Conservation (phyloP, 2,888 invertebrate species). For the Monoplex corrugatus region DNA sequence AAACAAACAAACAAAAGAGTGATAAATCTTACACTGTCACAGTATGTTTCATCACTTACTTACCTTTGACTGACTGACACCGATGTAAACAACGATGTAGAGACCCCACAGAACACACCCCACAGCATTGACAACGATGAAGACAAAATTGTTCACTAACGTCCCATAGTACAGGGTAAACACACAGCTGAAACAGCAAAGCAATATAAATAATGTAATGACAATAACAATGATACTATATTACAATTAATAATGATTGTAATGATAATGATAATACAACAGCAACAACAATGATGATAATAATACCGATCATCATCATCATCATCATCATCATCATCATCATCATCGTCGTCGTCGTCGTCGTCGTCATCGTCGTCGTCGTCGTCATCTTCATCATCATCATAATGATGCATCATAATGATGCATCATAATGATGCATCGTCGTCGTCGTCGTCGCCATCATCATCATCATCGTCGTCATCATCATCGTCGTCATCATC, state of each 20-base stretch:
- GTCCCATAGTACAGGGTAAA: slow-evolving; percentile 49
- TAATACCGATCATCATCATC: background rate
- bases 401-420: background rate
- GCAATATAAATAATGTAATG: background rate
- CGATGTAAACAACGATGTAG: slow-evolving; percentile 46
- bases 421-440: no score
- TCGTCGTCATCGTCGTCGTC: background rate
- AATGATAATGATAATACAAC: background rate
- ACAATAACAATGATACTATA: background rate
- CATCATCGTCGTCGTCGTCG: no score
- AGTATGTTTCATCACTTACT: background rate
- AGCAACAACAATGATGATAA: background rate
- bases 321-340: background rate
- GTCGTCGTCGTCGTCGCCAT: no score
- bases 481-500: background rate
- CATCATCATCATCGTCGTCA: background rate
- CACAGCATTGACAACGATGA: slow-evolving; percentile 50
- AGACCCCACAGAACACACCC: slow-evolving; percentile 43
- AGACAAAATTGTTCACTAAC: slow-evolving; percentile 32
- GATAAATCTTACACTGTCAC: background rate
- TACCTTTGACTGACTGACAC: slow-evolving; percentile 52
- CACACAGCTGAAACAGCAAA: slow-evolving; percentile 27
- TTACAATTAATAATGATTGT: background rate
- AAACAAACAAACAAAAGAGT: background rate
- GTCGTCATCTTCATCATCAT: background rate